Evolutionary conservation across 23 tunicate species (phyloP), one percentile per base, ranked within the genome.

Genomic region (Halocynthia roretzi): DNA sequence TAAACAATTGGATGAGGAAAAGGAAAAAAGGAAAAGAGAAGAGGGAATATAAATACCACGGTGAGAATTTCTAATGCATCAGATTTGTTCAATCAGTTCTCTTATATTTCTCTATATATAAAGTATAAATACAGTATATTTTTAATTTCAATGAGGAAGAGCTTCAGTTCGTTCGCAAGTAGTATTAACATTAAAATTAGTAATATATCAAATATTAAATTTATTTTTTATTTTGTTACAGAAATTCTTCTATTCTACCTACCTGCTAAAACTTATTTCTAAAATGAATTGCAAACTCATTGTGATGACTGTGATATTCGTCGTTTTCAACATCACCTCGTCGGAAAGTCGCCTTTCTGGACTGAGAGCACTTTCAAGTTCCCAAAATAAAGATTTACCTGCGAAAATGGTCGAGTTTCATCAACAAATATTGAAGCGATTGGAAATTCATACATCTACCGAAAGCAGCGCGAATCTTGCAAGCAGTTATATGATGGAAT

Each of bases 1-100:
- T 74, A 74, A 74, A 74, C 78, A 74, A 54, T 31, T 31, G 44
- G 4, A 54, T 8, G 62, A 50, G 19, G 76, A 71, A 74, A 18
- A 74, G 56, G 78, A 54, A 54, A 74, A 74, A 74, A 74, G 71
- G 12, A n/a, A 19, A 48, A 65, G 10, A 9, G 15, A 65, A 40
- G 70, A 65, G 19, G 70, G 70, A 65, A 48, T 65, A 65, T 65
- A 65, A 20, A 65, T 20, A 8, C 70, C 19, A 48, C 22, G 31
- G 70, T 65, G 70, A 11, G 70, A 65, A 65, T 20, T 65, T 15
- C 22, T 8, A 20, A 65, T 9, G 9, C 70, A 65, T 65, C 70
- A 65, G 9, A 20, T 10, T 10, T 65, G 22, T 10, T 65, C 31
- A 15, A 20, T 65, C 31, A 11, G 17, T 58, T 58, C 15, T 58